Base-by-base conservation (phyloP, 2,113 vertebrate genomes). In the Ursus arctos region DNA sequence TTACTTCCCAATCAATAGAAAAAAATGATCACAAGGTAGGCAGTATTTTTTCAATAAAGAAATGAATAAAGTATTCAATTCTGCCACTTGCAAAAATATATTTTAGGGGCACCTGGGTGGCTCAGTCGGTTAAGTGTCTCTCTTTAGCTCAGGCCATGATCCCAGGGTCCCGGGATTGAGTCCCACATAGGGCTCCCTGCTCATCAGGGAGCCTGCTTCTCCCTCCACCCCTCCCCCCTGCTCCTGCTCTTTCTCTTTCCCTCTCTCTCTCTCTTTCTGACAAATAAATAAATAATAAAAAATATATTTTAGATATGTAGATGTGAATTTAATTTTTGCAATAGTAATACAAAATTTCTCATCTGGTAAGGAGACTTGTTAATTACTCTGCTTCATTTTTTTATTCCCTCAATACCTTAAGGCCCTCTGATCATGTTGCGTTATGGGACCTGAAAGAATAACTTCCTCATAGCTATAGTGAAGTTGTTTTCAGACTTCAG, bases 401-500 rank as follows among this genome's bases (percentile, higher is more conserved):
- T 55, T 71, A 22, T 57, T 80, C 15, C 12, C 65, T 79, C 13
- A 77, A 21, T 77, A 85, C 4, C 21, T 24, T 57, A 33, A 80
- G 13, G 53, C 72, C 13, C 7, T 88, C 31, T 88, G 91, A 69
- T 61, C 24, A 7, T 87, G 21, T 26, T 88, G 63, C 86, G 24
- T 84, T 76, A 80, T 49, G 57, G 53, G 19, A 83, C 26, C 26
- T 91, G n/a, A 94, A 69, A 67, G 7, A 5, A 0, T 67, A 91
- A 40, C 43, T 91, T 87, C 12, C 2, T 96, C 67, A 36, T 4
- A 76, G 36, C 89, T n/a, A 79, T 47, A 59, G 61, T 5, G 18
- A 95, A 90, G 28, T 47, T 90, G 14, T 74, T 96, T 97, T 87
- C 36, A 77, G 47, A 65, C 79, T 96, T 97, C 7, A 4, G 40